phyloP scores from a whole-genome alignment of 2,797 vertebrate species.

The Masticophis lateralis region DNA sequence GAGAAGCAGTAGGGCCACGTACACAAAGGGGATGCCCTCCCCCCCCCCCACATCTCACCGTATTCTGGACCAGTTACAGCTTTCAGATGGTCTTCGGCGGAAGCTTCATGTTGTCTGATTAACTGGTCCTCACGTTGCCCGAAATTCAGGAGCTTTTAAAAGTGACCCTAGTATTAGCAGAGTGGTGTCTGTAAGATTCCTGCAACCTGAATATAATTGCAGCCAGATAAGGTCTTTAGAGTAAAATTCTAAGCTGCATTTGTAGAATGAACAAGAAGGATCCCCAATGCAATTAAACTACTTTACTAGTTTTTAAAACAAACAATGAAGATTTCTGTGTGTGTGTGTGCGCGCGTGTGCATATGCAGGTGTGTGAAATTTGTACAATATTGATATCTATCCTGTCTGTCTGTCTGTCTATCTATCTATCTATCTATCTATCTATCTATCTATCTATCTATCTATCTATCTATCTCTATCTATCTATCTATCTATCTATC shows the following conservation, averaged over 20 bases:
- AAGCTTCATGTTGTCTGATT: not conserved
- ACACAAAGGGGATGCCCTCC: rapidly evolving
- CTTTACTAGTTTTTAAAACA: not conserved
- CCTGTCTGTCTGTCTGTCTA: no score
- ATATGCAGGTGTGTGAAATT: not conserved
- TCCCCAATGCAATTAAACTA: not conserved
- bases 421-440: not conserved
- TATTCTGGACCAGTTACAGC: not conserved
- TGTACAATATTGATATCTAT: not conserved
- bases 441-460: not conserved
- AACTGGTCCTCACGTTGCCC: not conserved
- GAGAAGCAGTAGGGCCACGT: not conserved
- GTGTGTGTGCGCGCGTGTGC: not conserved
- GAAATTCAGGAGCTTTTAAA: not conserved
- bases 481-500: no score
- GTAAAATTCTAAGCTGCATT: not conserved
- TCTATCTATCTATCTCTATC: not conserved
- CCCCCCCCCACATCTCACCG: no score
- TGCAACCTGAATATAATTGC: not conserved
- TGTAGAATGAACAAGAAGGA: not conserved
- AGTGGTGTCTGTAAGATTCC: not conserved
- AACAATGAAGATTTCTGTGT: not conserved
- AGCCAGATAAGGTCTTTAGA: not conserved
- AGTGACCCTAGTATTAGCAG: not conserved
- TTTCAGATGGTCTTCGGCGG: not conserved